Percentiles rank a stretch among this genome's conserved stretches.
These are phyloP conservation scores for Dicycla oo DNA, from an alignment of 2,888 invertebrate species.

Conservation along the genomic window DNA sequence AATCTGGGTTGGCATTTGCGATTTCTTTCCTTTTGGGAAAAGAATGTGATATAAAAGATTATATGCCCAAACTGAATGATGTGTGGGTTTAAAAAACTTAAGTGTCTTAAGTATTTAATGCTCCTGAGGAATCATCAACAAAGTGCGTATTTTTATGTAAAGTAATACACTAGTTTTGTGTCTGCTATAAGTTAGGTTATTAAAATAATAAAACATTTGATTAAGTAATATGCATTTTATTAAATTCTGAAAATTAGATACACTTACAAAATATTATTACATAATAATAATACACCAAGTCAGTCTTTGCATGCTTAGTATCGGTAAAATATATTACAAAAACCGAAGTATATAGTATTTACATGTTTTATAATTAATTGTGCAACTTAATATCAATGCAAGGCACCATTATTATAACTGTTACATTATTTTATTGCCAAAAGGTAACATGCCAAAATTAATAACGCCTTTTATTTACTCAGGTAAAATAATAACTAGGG, in stretches of 20 bases:
- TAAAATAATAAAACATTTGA: constrained; percentile 58
- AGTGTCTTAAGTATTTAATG: not conserved
- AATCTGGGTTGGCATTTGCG: not conserved
- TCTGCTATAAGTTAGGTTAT: constrained; percentile 14
- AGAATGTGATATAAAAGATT: constrained; percentile 7
- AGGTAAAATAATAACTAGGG: too few relatives aligned
- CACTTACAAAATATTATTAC: constrained; percentile 81
- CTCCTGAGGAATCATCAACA: not conserved
- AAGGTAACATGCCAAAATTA: constrained; percentile 47
- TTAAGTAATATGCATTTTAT: constrained; percentile 79
- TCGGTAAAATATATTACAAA: constrained; percentile 83
- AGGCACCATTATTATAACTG: constrained; percentile 59
- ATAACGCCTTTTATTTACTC: constrained; percentile 13
- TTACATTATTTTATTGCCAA: constrained; percentile 61
- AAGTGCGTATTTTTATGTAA: not conserved
- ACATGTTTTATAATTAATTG: constrained; percentile 59
- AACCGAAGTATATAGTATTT: constrained; percentile 67
- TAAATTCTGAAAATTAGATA: constrained; percentile 82
- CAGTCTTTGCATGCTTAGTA: constrained; percentile 90
- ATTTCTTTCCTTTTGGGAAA: not conserved
- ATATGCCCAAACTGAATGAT: not conserved
- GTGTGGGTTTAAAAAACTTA: not conserved
- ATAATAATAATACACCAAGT: constrained; percentile 87
- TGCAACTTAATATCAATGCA: constrained; percentile 68
- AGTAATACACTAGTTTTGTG: not conserved